Percentiles rank a stretch among this genome's conserved stretches.
phyloP scores from a whole-genome alignment of 2,113 vertebrate genomes.

The Lucifuga dentata region DNA sequence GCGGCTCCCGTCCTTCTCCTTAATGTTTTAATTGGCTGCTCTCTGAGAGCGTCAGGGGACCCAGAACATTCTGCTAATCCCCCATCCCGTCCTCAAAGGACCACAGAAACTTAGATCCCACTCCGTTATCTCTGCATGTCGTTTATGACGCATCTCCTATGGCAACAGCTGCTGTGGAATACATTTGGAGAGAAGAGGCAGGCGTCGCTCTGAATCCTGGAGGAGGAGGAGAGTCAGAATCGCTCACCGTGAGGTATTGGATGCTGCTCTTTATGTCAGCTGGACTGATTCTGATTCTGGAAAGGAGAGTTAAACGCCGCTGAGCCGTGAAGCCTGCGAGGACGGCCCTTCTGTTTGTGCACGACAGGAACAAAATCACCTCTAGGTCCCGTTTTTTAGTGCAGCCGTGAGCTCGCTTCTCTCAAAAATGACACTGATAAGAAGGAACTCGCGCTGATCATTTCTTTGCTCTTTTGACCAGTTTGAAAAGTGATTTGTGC shows the following conservation, averaged over 20 bases:
- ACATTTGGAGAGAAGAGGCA: neutral
- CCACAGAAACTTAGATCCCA: constrained; percentile 38
- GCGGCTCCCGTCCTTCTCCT: constrained; percentile 39
- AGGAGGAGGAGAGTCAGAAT: constrained; percentile 47
- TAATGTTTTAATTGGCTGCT: constrained; percentile 77
- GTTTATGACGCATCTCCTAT: constrained; percentile 40
- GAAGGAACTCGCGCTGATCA: constrained; percentile 27
- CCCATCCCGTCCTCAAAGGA: constrained; percentile 52
- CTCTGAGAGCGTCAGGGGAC: constrained; percentile 57
- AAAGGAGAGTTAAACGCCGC: constrained; percentile 21
- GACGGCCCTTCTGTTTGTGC: constrained; percentile 32
- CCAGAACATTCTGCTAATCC: constrained; percentile 69
- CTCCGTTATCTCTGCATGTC: constrained; percentile 43
- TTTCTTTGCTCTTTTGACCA: constrained; percentile 59
- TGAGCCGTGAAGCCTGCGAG: constrained; percentile 20
- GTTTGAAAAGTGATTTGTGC: constrained; percentile 65
- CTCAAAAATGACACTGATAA: constrained; percentile 48
- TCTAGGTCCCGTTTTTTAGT: constrained; percentile 32
- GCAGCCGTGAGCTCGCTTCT: constrained; percentile 1
- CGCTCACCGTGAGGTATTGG: constrained; percentile 64
- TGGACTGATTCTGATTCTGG: constrained; percentile 32
- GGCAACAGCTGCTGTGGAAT: constrained; percentile 14
- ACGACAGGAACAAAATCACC: constrained; percentile 19
- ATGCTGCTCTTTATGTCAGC: constrained; percentile 49
- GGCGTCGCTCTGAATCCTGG: neutral